Base-by-base conservation (phyloP, 2,888 invertebrate species). In the Crocallis elinguaria region DNA sequence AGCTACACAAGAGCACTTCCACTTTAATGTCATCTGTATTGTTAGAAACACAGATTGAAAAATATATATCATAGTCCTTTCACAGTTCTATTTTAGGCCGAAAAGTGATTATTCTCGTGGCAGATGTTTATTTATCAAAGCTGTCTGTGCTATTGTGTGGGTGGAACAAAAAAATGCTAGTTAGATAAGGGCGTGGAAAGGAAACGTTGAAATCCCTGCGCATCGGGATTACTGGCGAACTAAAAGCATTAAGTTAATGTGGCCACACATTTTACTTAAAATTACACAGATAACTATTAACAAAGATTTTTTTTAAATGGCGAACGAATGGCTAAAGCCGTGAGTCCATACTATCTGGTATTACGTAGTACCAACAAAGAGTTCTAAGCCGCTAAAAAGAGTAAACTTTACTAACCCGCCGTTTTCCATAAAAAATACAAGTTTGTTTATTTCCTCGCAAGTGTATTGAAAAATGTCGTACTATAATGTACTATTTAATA, bases 201-300 rank as follows among this genome's bases (percentile, higher is more conserved):
- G 70, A 71, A 75, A 73, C 69, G 64, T 68, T 54, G 67, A 87
- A 89, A 89, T 89, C 88, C 88, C 71, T 68, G 62, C 71, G 76
- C 73, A 81, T 82, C 71, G 77, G 83, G 88, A 88, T 89, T 88
- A 89, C 69, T 66, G 73, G 65, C 77, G 74, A 77, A 82, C 83
- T 78, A 74, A 82, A 78, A 58, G 53, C 43, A 48, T 54, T 49
- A 43, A 17, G 30, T 17, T 38, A 27, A 37, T 48, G 48, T 54
- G 13, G 17, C 53, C 53, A 38, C 48, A 54, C 53, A 48, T 43
- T 43, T 17, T 12, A 14, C 37, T 29, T 38, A 14, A 19, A 29
- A 41, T 30, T 17, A n/a, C n/a, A n/a, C n/a, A n/a, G n/a, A n/a
- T n/a, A n/a, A n/a, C n/a, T n/a, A n/a, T n/a, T n/a, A n/a, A n/a